Evolutionary conservation across 1,140 invertebrate species (phyloP), one percentile per base, ranked within the genome.

Genomic region (Mya arenaria): DNA sequence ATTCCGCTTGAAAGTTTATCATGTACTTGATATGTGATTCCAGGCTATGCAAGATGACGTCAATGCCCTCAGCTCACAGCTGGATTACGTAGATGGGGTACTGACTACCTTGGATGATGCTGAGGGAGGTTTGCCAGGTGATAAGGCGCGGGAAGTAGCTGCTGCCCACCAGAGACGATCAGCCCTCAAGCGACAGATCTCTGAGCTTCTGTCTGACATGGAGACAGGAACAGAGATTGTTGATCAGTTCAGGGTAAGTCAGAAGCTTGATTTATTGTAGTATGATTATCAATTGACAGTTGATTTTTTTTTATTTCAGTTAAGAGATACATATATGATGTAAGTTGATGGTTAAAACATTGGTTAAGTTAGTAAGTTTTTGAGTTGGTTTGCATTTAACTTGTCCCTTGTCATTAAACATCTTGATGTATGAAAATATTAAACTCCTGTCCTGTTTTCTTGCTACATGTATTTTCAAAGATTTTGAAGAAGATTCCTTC

Each of bases 221-320:
- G 97, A 98, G 87, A 96, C 96, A 19, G 97, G 97, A 0, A 96
- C 97, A 0, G 96, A 96, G 30, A 84, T 90, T 72, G 85, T 89
- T 30, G 85, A 72, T 17, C 17, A 97, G 96, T 25, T 95, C 97
- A 39, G 95, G 96, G 23, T 96, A 96, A 69, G 82, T 86, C 93
- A 95, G 13, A 34, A 28, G 39, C 17, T 39, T 15, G 39, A 17
- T 28, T 68, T 28, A 8, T 25, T 60, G 25, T 25, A 8, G 10
- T 19, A 60, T 60, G 25, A 60, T 19, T 19, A 25, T 10, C 25
- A n/a, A n/a, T n/a, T n/a, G n/a, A n/a, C n/a, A n/a, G n/a, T n/a
- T n/a, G n/a, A n/a, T n/a, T n/a, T n/a, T n/a, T n/a, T n/a, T n/a
- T n/a, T n/a, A n/a, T n/a, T n/a, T n/a, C n/a, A n/a, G n/a, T n/a